These are phyloP conservation scores for Rhynchonycteris naso DNA, from an alignment of 2,797 vertebrate species.

Conservation along the genomic window DNA sequence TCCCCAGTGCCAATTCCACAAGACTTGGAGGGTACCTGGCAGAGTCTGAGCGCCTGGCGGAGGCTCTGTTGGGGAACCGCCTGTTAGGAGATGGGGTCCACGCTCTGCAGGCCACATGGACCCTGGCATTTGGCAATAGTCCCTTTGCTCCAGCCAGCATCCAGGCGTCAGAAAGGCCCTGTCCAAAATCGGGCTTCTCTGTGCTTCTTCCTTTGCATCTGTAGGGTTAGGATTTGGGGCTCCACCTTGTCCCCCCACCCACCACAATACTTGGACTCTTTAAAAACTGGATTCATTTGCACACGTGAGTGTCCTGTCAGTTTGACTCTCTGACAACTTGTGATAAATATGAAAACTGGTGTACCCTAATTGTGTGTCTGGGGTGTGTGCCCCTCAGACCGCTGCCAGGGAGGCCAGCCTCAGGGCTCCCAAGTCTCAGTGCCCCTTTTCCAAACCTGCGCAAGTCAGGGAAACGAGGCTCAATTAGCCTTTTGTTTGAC, in stretches of 20 bases:
- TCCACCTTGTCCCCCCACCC: neutral
- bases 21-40: neutral
- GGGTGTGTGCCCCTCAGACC: constrained; percentile 68
- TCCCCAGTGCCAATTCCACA: constrained; percentile 55
- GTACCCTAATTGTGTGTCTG: constrained; percentile 65
- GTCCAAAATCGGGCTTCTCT: neutral
- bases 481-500: constrained; percentile 72
- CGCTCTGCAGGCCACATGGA: neutral
- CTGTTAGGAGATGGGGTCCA: neutral
- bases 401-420: constrained; percentile 5
- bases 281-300: constrained; percentile 82
- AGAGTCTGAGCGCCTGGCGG: constrained; percentile 48
- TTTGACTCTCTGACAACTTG: constrained; percentile 83
- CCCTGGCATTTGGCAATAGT: neutral
- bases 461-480: neutral
- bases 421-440: neutral
- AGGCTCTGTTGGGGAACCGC: neutral
- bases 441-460: constrained; percentile 6
- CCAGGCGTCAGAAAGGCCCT: neutral
- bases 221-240: neutral
- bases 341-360: constrained; percentile 84
- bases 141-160: neutral
- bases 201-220: neutral
- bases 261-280: constrained; percentile 34
- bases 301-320: constrained; percentile 78